phyloP scores from a whole-genome alignment of 37 sponge, comb jelly and placozoan genomes.

The Oscarella lobularis region DNA sequence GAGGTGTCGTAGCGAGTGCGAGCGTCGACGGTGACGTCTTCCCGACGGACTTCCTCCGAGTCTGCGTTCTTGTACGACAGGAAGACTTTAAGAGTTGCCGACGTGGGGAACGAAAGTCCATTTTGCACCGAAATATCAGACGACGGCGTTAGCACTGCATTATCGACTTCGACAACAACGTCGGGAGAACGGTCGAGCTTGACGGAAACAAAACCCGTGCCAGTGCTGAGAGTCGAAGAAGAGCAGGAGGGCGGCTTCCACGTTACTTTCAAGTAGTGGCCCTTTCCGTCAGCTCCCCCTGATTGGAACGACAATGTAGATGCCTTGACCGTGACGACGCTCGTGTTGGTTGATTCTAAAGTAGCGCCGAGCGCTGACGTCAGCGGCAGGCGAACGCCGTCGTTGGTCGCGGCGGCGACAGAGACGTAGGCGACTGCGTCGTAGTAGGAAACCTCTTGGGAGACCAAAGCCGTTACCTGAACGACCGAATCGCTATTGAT shows the following conservation, averaged over 20 bases:
- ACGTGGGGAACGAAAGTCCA: neutral
- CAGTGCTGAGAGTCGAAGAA: neutral
- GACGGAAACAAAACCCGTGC: neutral
- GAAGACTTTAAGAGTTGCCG: neutral
- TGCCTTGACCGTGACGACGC: neutral
- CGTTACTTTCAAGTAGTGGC: neutral
- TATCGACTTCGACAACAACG: neutral
- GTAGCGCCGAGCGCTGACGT: neutral
- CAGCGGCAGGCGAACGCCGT: neutral
- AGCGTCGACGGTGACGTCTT: neutral
- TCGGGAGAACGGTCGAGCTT: neutral
- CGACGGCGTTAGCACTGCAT: neutral
- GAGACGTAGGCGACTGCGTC: neutral
- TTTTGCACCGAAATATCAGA: neutral
- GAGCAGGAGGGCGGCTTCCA: neutral
- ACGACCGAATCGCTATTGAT: neutral
- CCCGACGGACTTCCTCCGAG: neutral
- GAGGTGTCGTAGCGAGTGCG: neutral
- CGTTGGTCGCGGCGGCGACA: neutral
- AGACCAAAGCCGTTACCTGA: neutral
- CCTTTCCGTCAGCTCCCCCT: neutral
- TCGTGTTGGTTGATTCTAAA: neutral
- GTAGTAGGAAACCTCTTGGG: neutral
- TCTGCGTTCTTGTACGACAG: neutral
- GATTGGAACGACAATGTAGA: neutral